These are phyloP conservation scores for Charaxes varanes DNA, from an alignment of 1,140 invertebrate species.

Conservation along the genomic window DNA sequence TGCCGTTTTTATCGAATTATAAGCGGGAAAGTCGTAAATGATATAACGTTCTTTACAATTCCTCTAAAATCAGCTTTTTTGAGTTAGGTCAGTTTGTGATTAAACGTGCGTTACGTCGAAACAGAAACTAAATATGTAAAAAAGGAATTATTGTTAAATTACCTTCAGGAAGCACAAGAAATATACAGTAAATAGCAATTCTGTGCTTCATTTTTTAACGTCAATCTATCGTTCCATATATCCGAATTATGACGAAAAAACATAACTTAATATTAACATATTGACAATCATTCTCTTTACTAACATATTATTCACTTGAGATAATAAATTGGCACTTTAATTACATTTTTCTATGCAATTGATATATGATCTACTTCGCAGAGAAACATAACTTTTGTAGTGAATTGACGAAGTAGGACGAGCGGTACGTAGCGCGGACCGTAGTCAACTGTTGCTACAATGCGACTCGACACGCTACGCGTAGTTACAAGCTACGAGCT, in stretches of 20 bases:
- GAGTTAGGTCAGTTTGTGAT: too few species aligned
- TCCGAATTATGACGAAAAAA: neutral
- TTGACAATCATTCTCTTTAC: too few species aligned
- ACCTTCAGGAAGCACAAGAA: constrained; percentile 25
- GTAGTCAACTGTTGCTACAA: constrained; percentile 57
- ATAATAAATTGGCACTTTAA: neutral
- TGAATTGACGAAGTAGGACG: constrained; percentile 15
- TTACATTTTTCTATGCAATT: neutral
- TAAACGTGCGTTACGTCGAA: too few species aligned
- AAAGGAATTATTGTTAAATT: too few species aligned
- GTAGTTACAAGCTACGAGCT: constrained; percentile 18
- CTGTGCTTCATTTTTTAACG: constrained; percentile 2
- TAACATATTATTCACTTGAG: neutral
- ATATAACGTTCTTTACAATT: too few species aligned
- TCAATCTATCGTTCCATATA: neutral
- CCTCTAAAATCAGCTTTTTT: too few species aligned
- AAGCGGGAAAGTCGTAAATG: too few species aligned
- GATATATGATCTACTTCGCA: neutral
- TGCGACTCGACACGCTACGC: neutral
- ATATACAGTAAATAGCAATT: constrained; percentile 6
- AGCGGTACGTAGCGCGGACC: constrained; percentile 39
- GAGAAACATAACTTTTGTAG: constrained; percentile 5
- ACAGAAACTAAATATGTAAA: too few species aligned
- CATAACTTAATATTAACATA: neutral
- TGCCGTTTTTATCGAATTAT: too few species aligned